Conservation (phyloP, 2,888 invertebrate genomes). For the Linnaemya tessellans region DNA sequence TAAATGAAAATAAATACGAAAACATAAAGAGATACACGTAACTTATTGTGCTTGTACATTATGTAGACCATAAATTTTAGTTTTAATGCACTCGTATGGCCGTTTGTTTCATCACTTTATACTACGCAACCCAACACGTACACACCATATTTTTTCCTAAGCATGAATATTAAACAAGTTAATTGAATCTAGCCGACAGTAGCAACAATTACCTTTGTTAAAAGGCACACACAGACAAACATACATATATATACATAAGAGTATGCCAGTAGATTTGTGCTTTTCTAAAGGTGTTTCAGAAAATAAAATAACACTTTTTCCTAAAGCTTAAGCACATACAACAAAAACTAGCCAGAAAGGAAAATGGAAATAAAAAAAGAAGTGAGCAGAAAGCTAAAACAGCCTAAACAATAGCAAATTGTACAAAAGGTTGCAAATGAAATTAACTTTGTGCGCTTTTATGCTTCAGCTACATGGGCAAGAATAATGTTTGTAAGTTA, state of each 20-base stretch:
- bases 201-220: slow-evolving; percentile 29
- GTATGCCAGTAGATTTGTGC: background rate
- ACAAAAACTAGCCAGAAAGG: background rate
- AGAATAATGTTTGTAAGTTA: slow-evolving; percentile 23
- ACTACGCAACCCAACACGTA: background rate
- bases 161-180: slow-evolving; percentile 23
- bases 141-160: background rate
- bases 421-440: slow-evolving; percentile 55
- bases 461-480: slow-evolving; percentile 26
- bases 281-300: slow-evolving; percentile 31
- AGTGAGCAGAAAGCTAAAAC: background rate
- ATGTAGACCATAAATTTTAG: slow-evolving; percentile 31
- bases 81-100: slow-evolving; percentile 8
- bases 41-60: slow-evolving; percentile 46
- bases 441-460: slow-evolving; percentile 59
- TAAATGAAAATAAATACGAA: background rate
- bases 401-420: slow-evolving; percentile 19
- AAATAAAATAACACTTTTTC: slow-evolving; percentile 15
- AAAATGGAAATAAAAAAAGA: background rate
- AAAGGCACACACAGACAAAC: background rate
- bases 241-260: background rate
- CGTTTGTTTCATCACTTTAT: slow-evolving; percentile 11
- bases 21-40: slow-evolving; percentile 1
- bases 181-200: slow-evolving; percentile 48
- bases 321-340: slow-evolving; percentile 25